Conservation (phyloP, 2,888 invertebrate species). For the Stenchaetothrips biformis region DNA sequence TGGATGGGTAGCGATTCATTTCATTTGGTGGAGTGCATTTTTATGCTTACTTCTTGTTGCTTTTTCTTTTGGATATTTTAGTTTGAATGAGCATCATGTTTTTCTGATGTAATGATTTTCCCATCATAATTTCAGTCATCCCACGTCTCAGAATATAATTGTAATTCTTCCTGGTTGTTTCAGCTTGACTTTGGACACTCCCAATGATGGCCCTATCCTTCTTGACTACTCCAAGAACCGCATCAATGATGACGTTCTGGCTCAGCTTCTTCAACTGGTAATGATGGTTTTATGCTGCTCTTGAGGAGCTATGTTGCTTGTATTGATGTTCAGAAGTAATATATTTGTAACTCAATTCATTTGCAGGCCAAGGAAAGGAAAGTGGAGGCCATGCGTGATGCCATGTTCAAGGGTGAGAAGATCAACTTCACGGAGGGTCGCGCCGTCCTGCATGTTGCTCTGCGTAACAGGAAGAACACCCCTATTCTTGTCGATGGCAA, state of each 20-base stretch:
- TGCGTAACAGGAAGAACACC: slow-evolving; percentile 75
- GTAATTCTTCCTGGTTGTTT: slow-evolving; percentile 36
- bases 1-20: neutral
- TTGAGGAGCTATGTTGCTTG: slow-evolving; percentile 19
- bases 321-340: slow-evolving; percentile 26
- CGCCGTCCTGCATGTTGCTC: slow-evolving; percentile 90
- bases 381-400: slow-evolving; percentile 78
- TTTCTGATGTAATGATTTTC: no score
- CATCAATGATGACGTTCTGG: slow-evolving; percentile 69
- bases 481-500: slow-evolving; percentile 77
- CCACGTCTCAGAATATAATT: neutral
- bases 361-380: slow-evolving; percentile 63
- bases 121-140: slow-evolving; percentile 32
- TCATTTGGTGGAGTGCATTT: no score
- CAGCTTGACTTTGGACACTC: slow-evolving; percentile 71
- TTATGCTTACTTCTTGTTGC: slow-evolving; percentile 31
- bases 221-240: slow-evolving; percentile 97
- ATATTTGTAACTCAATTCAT: slow-evolving; percentile 32
- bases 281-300: slow-evolving; percentile 41
- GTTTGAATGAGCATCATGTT: no score
- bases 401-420: slow-evolving; percentile 88
- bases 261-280: slow-evolving; percentile 75
- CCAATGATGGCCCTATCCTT: slow-evolving; percentile 89
- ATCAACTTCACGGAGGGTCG: slow-evolving; percentile 97
- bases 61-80: slow-evolving; percentile 30